Conservation (phyloP, 2,888 invertebrate species). For the Hermodice carunculata region DNA sequence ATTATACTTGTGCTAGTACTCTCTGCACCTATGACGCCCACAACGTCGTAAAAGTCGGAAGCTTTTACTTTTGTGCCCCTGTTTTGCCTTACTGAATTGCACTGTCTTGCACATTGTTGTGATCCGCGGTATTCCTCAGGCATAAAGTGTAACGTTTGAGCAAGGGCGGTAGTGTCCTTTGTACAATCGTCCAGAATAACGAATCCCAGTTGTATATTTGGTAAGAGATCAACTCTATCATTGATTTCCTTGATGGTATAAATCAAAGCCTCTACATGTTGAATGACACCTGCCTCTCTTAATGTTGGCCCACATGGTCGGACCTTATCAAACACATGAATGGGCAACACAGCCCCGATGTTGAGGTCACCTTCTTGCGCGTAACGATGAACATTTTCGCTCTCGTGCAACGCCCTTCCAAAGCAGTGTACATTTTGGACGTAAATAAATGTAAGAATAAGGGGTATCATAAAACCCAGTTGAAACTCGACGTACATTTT, state of each 20-base stretch:
- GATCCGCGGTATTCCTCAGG: conserved; percentile 19
- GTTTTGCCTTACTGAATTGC: background rate
- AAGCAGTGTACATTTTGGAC: no score
- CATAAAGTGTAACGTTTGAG: conserved; percentile 48
- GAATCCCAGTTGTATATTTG: conserved; percentile 47
- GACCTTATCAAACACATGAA: conserved; percentile 25
- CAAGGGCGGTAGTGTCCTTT: conserved; percentile 49
- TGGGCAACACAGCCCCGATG: conserved; percentile 46
- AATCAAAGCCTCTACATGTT: conserved; percentile 49
- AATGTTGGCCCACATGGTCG: conserved; percentile 37
- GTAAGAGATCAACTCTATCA: conserved; percentile 36
- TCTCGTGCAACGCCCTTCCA: no score
- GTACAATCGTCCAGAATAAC: conserved; percentile 54
- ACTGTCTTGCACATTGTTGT: background rate
- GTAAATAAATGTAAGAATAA: no score
- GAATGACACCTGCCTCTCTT: conserved; percentile 45
- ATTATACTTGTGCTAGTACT: conserved; percentile 54
- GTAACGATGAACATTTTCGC: no score
- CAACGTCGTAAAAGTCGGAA: conserved; percentile 46
- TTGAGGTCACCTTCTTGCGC: conserved; percentile 40
- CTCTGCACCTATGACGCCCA: conserved; percentile 57
- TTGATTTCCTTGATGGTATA: conserved; percentile 51
- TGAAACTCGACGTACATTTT: no score
- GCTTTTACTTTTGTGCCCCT: background rate
- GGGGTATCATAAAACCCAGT: no score